A percentile compares a stretch with the other conserved stretches of the same genome.
Evolutionary conservation across 35 echinoderm and acorn worm species (phyloP).

Genomic region (Ptychodera flava): DNA sequence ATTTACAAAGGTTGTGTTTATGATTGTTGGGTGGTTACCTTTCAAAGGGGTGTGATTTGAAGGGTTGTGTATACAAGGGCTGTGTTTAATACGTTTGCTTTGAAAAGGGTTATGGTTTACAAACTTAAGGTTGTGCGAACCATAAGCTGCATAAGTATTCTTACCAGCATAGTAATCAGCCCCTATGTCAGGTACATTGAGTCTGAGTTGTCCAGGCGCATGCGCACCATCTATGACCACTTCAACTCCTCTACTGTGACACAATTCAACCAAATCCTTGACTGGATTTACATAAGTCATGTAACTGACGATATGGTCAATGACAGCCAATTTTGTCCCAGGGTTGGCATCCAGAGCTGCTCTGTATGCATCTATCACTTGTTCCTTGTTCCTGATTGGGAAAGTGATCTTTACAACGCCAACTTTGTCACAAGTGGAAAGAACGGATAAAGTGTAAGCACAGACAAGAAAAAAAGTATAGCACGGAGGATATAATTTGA

Average conservation of each 20-base stretch:
- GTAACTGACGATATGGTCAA: slow-evolving; percentile 31
- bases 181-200: slow-evolving; percentile 27
- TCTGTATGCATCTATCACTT: slow-evolving; percentile 25
- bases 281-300: slow-evolving; percentile 29
- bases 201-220: slow-evolving; percentile 39
- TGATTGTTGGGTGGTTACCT: not conserved
- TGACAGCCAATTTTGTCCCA: slow-evolving; percentile 36
- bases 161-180: slow-evolving; percentile 50
- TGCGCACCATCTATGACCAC: slow-evolving; percentile 47
- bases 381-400: slow-evolving; percentile 23
- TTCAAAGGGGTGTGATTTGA: no score
- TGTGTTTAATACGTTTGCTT: no score
- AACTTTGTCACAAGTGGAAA: not conserved
- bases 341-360: slow-evolving; percentile 19
- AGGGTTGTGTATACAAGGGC: no score
- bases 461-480: no score
- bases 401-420: not conserved
- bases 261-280: slow-evolving; percentile 21
- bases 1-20: not conserved
- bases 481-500: no score
- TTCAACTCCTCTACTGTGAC: slow-evolving; percentile 29
- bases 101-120: no score
- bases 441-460: no score
- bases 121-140: no score
- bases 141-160: slow-evolving; percentile 2